Evolutionary conservation across 2,797 vertebrate genomes (phyloP).

Genomic region (Coracias cyanogaster): DNA sequence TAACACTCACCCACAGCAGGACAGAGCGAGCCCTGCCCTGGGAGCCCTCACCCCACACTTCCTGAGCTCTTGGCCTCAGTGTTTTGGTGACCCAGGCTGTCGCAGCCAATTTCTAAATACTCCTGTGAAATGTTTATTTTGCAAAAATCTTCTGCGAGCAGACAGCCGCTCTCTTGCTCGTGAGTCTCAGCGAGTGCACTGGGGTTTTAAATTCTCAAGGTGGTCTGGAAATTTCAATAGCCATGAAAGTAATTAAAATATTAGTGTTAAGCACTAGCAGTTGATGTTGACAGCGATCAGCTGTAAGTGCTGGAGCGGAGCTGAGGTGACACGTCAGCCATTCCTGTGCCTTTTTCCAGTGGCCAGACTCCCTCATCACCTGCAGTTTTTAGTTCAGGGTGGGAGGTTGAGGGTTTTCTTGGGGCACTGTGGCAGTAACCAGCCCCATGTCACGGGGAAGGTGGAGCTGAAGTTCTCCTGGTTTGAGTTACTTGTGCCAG

Average conservation of each 20-base stretch:
- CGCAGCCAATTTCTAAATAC: slow-evolving; percentile 30
- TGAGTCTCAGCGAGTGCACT: neutral
- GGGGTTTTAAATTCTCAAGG: neutral
- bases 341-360: neutral
- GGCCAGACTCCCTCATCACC: neutral
- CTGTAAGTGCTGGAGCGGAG: neutral
- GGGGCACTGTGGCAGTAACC: neutral
- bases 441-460: accelerated
- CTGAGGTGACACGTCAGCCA: neutral
- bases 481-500: neutral
- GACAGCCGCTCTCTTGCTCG: neutral
- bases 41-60: neutral
- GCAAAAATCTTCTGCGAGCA: neutral
- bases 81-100: slow-evolving; percentile 27
- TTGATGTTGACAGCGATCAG: neutral
- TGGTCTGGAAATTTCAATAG: neutral
- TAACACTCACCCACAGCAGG: neutral
- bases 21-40: neutral
- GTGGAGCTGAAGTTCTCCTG: neutral
- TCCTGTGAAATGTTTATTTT: slow-evolving; percentile 13
- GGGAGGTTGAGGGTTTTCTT: neutral
- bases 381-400: neutral
- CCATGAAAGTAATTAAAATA: neutral
- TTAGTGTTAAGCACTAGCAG: neutral
- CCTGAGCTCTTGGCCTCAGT: neutral